Evolutionary conservation across 2,797 vertebrate species (phyloP).

Genomic region (Brachyalestes nurse): DNA sequence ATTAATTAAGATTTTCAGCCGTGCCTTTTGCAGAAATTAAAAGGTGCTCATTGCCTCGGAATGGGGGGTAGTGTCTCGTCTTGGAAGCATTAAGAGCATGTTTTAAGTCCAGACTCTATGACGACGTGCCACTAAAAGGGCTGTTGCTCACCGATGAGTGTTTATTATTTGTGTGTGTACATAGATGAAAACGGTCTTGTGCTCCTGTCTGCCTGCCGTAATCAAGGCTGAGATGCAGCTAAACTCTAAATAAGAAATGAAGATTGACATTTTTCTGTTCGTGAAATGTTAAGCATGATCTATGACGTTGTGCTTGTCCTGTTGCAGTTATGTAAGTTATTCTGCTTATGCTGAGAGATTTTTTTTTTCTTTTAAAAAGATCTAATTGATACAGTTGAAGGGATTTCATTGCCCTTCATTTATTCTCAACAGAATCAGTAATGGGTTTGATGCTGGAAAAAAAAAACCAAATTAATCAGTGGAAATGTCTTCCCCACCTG

Average conservation of each 20-base stretch:
- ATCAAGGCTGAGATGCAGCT: conserved; percentile 68
- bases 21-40: conserved; percentile 97
- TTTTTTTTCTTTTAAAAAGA: not conserved
- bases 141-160: conserved; percentile 12
- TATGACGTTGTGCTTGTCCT: conserved; percentile 15
- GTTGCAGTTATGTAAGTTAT: conserved; percentile 15
- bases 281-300: conserved; percentile 35
- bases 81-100: conserved; percentile 86
- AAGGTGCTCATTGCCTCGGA: conserved; percentile 90
- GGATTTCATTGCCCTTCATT: conserved; percentile 10
- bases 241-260: conserved; percentile 75
- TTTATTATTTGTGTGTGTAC: conserved; percentile 42
- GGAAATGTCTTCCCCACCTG: not conserved
- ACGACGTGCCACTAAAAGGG: conserved; percentile 43
- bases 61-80: conserved; percentile 92
- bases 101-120: conserved; percentile 71
- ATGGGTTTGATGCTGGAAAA: not conserved
- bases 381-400: conserved; percentile 38
- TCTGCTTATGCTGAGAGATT: not conserved
- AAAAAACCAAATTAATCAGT: not conserved
- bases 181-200: conserved; percentile 36
- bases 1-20: conserved; percentile 99
- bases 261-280: conserved; percentile 56
- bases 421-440: not conserved
- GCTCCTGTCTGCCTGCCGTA: conserved; percentile 65